Conservation (phyloP, 2,888 invertebrate species). For the Athetis lepigone region DNA sequence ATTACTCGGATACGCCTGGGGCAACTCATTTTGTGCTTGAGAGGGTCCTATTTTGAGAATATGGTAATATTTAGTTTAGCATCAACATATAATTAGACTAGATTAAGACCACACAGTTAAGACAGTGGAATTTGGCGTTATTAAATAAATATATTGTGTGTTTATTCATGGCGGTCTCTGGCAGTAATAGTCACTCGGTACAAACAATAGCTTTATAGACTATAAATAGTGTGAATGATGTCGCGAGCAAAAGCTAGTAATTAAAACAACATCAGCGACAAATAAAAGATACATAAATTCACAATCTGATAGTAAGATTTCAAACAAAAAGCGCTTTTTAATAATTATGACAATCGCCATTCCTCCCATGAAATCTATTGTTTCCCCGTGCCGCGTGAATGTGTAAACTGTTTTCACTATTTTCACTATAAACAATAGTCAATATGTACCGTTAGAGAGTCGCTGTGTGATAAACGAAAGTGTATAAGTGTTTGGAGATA, state of each 20-base stretch:
- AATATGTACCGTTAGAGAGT: conserved; percentile 74
- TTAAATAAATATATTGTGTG: too few relatives aligned
- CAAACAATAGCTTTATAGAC: too few relatives aligned
- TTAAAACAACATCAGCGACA: background rate
- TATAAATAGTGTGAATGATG: too few relatives aligned
- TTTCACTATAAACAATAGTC: conserved; percentile 81
- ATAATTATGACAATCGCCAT: conserved; percentile 40
- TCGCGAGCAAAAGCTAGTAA: background rate
- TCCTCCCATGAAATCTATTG: conserved; percentile 51
- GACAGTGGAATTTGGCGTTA: too few relatives aligned
- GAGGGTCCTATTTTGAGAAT: too few relatives aligned
- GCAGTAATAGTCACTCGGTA: too few relatives aligned
- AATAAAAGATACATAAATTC: conserved; percentile 9
- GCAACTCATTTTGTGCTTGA: too few relatives aligned
- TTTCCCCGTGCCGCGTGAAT: conserved; percentile 42
- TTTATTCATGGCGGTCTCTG: too few relatives aligned
- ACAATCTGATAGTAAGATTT: conserved; percentile 37
- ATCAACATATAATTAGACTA: too few relatives aligned
- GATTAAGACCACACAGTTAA: too few relatives aligned
- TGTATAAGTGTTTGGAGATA: conserved; percentile 29
- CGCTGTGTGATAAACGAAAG: conserved; percentile 58
- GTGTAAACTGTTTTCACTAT: conserved; percentile 54
- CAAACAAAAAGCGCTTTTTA: conserved; percentile 41
- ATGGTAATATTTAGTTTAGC: too few relatives aligned
- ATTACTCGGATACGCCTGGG: too few relatives aligned